Evolutionary conservation across 2,113 vertebrate genomes (phyloP).

Genomic region (Tachycineta bicolor): DNA sequence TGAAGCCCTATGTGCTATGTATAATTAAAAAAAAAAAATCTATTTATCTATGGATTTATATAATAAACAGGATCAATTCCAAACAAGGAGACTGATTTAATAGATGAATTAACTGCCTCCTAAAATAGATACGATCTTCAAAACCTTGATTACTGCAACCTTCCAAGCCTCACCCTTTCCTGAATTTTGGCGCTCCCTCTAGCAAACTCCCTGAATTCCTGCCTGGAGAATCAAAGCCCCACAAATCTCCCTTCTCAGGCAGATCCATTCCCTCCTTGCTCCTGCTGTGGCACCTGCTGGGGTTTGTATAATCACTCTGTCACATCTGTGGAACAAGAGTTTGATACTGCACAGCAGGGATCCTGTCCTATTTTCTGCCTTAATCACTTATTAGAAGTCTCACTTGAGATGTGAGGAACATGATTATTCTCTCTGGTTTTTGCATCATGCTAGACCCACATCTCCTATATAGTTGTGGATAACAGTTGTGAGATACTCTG

Average conservation of each 20-base stretch:
- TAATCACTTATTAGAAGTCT: background rate
- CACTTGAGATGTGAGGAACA: background rate
- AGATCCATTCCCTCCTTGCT: background rate
- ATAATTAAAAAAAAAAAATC: background rate
- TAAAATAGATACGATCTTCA: background rate
- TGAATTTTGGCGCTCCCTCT: background rate
- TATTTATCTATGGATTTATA: background rate
- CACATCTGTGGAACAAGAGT: background rate
- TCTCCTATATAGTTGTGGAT: background rate
- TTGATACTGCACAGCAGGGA: background rate
- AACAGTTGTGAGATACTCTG: background rate
- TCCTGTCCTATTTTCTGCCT: background rate
- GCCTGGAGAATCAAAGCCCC: background rate
- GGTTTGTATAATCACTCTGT: background rate
- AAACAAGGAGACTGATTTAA: background rate
- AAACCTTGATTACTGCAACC: background rate
- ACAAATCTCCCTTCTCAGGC: background rate
- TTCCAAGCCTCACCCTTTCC: background rate
- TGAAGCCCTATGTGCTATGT: background rate
- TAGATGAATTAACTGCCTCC: background rate
- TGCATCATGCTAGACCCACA: background rate
- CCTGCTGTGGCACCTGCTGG: background rate
- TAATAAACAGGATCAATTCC: background rate
- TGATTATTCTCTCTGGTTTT: background rate
- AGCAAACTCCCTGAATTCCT: background rate